phyloP scores from a whole-genome alignment of 2,113 vertebrate species.

The Morone saxatilis region DNA sequence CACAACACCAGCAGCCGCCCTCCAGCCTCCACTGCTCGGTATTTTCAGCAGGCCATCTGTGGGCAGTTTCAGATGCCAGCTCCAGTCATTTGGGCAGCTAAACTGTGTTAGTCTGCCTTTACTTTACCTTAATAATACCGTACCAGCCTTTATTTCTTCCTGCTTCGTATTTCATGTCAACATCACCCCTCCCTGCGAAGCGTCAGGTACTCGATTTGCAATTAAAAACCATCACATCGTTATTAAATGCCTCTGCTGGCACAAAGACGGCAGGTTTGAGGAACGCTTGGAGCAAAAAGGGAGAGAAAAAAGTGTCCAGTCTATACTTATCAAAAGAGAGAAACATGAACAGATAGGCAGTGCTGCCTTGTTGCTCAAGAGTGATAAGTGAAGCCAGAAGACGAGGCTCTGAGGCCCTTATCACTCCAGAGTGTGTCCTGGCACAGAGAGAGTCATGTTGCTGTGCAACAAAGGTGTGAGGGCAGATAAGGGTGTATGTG shows the following conservation, averaged over 20 bases:
- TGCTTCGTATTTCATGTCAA: conserved; percentile 29
- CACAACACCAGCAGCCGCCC: conserved; percentile 50
- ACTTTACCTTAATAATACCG: conserved; percentile 39
- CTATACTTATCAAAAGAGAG: conserved; percentile 61
- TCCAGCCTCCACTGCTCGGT: conserved; percentile 25
- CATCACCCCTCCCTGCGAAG: conserved; percentile 24
- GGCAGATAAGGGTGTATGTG: conserved; percentile 73
- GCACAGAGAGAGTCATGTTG: conserved; percentile 67
- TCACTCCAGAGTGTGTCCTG: conserved; percentile 66
- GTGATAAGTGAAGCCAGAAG: conserved; percentile 75
- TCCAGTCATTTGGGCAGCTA: conserved; percentile 35
- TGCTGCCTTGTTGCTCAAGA: conserved; percentile 70
- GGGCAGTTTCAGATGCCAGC: conserved; percentile 42
- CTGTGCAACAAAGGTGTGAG: conserved; percentile 73
- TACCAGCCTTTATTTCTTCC: conserved; percentile 29
- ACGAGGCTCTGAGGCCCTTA: conserved; percentile 70
- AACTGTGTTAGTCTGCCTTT: conserved; percentile 33
- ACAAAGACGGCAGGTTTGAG: conserved; percentile 18
- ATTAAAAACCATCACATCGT: conserved; percentile 64
- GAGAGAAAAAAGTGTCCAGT: conserved; percentile 12
- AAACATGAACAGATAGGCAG: conserved; percentile 56
- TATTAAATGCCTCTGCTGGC: conserved; percentile 43
- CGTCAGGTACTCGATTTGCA: conserved; percentile 48
- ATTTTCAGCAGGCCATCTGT: conserved; percentile 70
- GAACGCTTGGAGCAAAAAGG: neutral